Base-by-base conservation (phyloP, 2,888 invertebrate genomes). In the Apodemia hepburni region DNA sequence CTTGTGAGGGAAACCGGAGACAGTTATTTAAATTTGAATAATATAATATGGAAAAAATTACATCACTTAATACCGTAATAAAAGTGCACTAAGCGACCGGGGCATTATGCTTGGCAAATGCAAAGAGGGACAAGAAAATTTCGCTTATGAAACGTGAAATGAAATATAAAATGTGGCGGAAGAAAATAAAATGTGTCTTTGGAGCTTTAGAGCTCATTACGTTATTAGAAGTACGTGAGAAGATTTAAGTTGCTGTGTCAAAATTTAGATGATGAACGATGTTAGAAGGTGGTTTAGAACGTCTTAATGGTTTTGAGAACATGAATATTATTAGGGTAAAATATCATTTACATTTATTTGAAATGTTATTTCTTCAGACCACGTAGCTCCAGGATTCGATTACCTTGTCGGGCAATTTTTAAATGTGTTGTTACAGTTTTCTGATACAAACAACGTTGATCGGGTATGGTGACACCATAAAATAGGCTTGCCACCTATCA, bases 1-100 rank as follows among this genome's bases (percentile, higher is more conserved):
- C 81, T 81, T 75, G 78, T 79, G 75, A 82, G 89, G 90, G 90
- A 87, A 87, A 89, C 86, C 83, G 86, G 87, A 92, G 92, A 92
- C 92, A 92, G 92, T 92, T 92, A 92, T 92, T 92, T 92, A 92
- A 92, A 92, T 92, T 92, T 92, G 89, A 92, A 92, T 92, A 92
- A 92, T 91, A 92, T 92, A 90, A 92, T 90, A 92, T 89, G 90
- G 83, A 92, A 92, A 91, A 92, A 92, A 92, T 92, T 92, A 92
- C 92, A 90, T 91, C 92, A 92, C 91, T 92, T 92, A 92, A 92
- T 92, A 87, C 92, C 88, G 82, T 89, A 92, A 92, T 92, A 92
- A 92, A 92, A 92, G 91, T 92, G 88, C 89, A 91, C 90, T 91
- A 91, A 92, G 92, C 92, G 92, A 89, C 85, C 76, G 81, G 78